Conservation (phyloP, 2,888 invertebrate species). For the Pachymerium ferrugineum region DNA sequence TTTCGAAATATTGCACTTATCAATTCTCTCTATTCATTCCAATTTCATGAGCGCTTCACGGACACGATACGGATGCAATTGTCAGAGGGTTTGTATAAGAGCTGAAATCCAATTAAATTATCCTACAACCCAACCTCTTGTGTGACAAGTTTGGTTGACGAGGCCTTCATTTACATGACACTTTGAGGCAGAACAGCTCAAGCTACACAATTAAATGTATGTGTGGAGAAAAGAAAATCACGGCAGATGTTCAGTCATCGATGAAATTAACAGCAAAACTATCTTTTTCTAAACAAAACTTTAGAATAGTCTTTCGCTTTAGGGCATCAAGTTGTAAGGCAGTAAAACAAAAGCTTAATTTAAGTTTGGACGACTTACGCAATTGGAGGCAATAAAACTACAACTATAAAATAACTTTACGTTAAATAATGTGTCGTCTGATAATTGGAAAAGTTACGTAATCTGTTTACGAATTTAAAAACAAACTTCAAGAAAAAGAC, state of each 20-base stretch:
- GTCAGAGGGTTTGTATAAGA: not conserved
- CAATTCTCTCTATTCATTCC: too few relatives aligned
- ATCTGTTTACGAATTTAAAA: not conserved
- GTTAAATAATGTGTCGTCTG: too few relatives aligned
- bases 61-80: too few relatives aligned
- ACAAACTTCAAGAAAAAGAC: not conserved
- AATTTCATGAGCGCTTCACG: too few relatives aligned
- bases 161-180: constrained; percentile 23
- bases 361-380: too few relatives aligned
- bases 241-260: not conserved
- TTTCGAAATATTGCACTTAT: too few relatives aligned
- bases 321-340: too few relatives aligned
- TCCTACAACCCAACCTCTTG: not conserved
- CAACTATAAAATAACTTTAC: not conserved
- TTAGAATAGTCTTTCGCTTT: too few relatives aligned
- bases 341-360: too few relatives aligned
- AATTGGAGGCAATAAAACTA: not conserved
- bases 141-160: constrained; percentile 16
- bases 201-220: not conserved
- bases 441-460: not conserved
- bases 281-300: not conserved
- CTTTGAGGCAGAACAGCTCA: not conserved
- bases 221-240: not conserved
- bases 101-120: constrained; percentile 15
- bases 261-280: not conserved